Base-by-base conservation (phyloP, 35 echinoderm and acorn worm genomes). In the Ophiothrix spiculata region DNA sequence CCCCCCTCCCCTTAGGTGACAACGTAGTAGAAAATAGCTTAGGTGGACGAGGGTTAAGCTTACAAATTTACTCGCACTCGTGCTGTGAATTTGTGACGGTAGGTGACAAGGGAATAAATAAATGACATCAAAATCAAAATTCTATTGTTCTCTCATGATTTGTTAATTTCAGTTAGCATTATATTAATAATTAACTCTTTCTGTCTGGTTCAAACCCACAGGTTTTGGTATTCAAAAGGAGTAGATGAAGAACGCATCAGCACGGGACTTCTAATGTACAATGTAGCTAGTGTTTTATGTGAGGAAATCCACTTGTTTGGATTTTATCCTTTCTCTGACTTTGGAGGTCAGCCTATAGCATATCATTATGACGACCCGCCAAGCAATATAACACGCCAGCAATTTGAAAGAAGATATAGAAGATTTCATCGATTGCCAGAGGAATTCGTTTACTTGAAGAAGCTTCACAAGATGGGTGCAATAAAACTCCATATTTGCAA, bases 211-310 rank as follows among this genome's bases (percentile, higher is more conserved):
- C 79, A 0, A 77, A 1, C 39, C 80, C 77, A 49, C 89, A 99
- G 96, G 79, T 99, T 88, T 79, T 99, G 96, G 96, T 81, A 64
- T 74, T 91, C 92, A 29, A 87, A 93, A 46, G 92, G 90, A 1
- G 85, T 99, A 6, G 91, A 94, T 32, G 96, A 94, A 63, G 89
- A 91, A 39, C 64, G 96, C 23, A 91, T 99, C 37, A 99, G 96
- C 81, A 99, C 96, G 4, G 96, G 96, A 12, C 87, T 99, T 28
- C 79, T 99, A 12, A 94, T 99, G 96, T 94, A 94, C 86, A 99
- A 91, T 56, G 86, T 99, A 37, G 92, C 96, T 0, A 88, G 88
- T 40, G 77, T 80, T 4, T 75, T 99, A n/a, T 99, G 96, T 39
- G 89, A 94, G 0, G 86, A 94, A 41, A 89, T 99, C 16, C 89